Evolutionary conservation across 1,140 invertebrate genomes (phyloP).

Genomic region (Caligus rogercresseyi): DNA sequence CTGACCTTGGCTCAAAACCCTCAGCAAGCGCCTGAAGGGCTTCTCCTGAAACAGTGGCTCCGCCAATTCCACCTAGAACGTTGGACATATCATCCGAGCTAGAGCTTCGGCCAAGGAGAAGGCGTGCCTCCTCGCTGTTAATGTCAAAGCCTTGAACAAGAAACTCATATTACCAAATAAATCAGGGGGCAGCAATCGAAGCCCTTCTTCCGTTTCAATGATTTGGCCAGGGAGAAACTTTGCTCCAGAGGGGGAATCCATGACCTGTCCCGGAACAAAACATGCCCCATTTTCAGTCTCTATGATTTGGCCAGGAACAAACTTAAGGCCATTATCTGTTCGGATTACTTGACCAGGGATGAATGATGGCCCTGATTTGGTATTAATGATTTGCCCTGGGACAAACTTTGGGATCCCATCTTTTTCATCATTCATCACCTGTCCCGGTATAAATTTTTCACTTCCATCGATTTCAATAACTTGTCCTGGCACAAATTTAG

Average conservation of each 20-base stretch:
- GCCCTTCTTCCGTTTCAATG: slow-evolving; percentile 47
- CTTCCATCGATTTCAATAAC: slow-evolving; percentile 45
- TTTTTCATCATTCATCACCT: slow-evolving; percentile 37
- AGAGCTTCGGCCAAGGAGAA: slow-evolving; percentile 37
- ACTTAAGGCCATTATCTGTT: slow-evolving; percentile 41
- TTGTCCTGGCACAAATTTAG: slow-evolving; percentile 50
- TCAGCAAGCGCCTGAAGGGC: slow-evolving; percentile 47
- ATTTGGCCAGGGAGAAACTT: slow-evolving; percentile 53
- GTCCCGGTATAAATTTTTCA: slow-evolving; percentile 46
- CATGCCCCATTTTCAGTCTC: slow-evolving; percentile 47
- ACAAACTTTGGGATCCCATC: slow-evolving; percentile 42
- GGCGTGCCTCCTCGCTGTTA: slow-evolving; percentile 44
- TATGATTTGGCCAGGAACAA: slow-evolving; percentile 53
- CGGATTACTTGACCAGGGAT: slow-evolving; percentile 25
- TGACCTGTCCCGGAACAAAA: slow-evolving; percentile 50
- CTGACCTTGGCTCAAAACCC: slow-evolving; percentile 42
- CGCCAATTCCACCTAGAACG: slow-evolving; percentile 34
- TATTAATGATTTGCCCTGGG: slow-evolving; percentile 49
- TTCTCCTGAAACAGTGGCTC: slow-evolving; percentile 43
- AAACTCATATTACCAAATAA: slow-evolving; percentile 42
- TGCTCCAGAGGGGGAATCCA: slow-evolving; percentile 45
- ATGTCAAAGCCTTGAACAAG: slow-evolving; percentile 54
- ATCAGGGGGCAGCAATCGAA: slow-evolving; percentile 49
- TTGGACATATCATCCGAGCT: slow-evolving; percentile 22
- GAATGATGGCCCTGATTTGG: slow-evolving; percentile 44